Evolutionary conservation across 1,140 invertebrate species (phyloP).

Genomic region (Drosophila sulfurigaster): DNA sequence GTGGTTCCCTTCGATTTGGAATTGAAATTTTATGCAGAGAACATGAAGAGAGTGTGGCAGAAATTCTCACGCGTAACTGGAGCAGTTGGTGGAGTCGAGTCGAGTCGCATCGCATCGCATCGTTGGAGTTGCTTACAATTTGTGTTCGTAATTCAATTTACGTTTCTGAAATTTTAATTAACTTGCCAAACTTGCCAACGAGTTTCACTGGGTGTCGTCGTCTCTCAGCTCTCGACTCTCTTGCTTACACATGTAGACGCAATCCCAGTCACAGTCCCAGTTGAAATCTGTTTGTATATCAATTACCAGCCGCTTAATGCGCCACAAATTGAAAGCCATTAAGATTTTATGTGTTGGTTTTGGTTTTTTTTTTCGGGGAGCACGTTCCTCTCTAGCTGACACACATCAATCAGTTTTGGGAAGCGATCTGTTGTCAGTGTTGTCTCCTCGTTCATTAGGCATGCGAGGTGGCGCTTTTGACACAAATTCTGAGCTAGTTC

Average conservation of each 20-base stretch:
- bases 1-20: constrained; percentile 48
- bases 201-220: constrained; percentile 45
- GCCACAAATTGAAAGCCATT: constrained; percentile 82
- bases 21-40: constrained; percentile 78
- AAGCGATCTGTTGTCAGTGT: constrained; percentile 23
- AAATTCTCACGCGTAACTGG: constrained; percentile 84
- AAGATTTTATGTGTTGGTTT: constrained; percentile 52
- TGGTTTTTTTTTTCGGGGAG: constrained; percentile 2
- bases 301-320: constrained; percentile 68
- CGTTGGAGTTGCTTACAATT: constrained; percentile 62
- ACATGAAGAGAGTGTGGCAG: constrained; percentile 19
- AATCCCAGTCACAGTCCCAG: background rate
- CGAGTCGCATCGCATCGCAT: background rate
- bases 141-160: constrained; percentile 80
- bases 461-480: constrained; percentile 59
- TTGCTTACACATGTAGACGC: constrained; percentile 62
- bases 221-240: background rate
- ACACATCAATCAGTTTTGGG: constrained; percentile 67
- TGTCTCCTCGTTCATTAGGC: constrained; percentile 57
- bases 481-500: constrained; percentile 36
- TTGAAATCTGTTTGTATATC: constrained; percentile 57
- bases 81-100: constrained; percentile 58
- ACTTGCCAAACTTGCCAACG: constrained; percentile 46
- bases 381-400: constrained; percentile 46
- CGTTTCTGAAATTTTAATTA: constrained; percentile 81